Base-by-base conservation (phyloP, 2,888 invertebrate genomes). In the Diachrysia chrysitis region DNA sequence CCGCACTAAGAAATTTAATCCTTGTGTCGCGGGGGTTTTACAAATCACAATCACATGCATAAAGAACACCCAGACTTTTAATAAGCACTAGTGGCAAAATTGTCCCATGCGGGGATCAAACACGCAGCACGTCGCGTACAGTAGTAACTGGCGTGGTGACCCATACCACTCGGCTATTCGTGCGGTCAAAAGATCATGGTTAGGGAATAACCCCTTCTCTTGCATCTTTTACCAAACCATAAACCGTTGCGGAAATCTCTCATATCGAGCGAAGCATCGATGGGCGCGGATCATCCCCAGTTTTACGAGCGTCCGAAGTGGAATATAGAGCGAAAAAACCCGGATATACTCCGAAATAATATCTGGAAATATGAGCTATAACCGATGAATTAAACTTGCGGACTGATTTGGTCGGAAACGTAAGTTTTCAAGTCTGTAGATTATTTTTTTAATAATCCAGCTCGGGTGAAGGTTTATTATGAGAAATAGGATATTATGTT, bases 231-330 rank as follows among this genome's bases (percentile, higher is more conserved):
- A 56, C 76, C 78, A 68, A n/a, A 46, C 59, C 68, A 60, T 73
- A 83, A 86, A 84, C 83, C 80, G 82, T 82, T 85, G 82, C 83
- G 84, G 82, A 87, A 90, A 92, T 91, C 91, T 89, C 90, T 92
- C 92, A 91, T 92, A 93, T 92, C 93, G 85, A 81, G 78, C 84
- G 87, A 86, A 87, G 87, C 92, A 93, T 94, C 93, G 92, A 89
- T 90, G 86, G 88, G 79, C 85, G 78, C 75, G 87, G 93, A 90
- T 94, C 90, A 94, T 93, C 93, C 90, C 84, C 77, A 87, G 89
- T 90, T 93, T 94, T 93, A 93, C 92, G 94, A 91, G 73, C 90
- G 85, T 80, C 87, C 87, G 83, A 83, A 84, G 82, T 81, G 81
- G 85, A 83, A 85, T 89, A 83, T 83, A 79, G 84, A 79, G 83